Percentiles rank a stretch among this genome's conserved stretches.
phyloP scores from a whole-genome alignment of 1,140 invertebrate genomes.

The Pseudachorutes palmiensis region DNA sequence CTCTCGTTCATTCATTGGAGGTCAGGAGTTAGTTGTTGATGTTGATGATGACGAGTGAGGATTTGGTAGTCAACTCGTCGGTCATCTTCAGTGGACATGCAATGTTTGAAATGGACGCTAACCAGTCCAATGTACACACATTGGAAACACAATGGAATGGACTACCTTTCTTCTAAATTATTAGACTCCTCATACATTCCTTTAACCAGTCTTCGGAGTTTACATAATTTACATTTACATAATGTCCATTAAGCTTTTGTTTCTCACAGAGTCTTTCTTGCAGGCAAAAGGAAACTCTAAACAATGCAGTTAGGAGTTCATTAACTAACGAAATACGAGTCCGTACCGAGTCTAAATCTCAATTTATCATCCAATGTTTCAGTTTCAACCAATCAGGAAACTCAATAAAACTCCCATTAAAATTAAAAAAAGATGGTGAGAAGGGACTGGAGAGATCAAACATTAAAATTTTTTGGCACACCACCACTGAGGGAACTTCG shows the following conservation, averaged over 20 bases:
- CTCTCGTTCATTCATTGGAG: too few relatives aligned
- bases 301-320: slow-evolving; percentile 2
- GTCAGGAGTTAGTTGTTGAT: too few relatives aligned
- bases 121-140: neutral
- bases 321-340: neutral
- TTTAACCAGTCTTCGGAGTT: slow-evolving; percentile 2
- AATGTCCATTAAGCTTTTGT: slow-evolving; percentile 7
- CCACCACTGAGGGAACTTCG: too few relatives aligned
- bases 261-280: neutral
- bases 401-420: slow-evolving; percentile 8
- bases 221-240: slow-evolving; percentile 2
- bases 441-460: too few relatives aligned
- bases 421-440: too few relatives aligned
- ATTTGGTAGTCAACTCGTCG: too few relatives aligned
- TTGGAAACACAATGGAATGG: neutral
- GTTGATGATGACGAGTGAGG: too few relatives aligned
- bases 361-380: slow-evolving; percentile 7
- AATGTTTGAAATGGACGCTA: neutral
- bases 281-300: neutral
- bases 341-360: neutral
- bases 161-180: slow-evolving; percentile 6
- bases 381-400: neutral
- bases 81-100: neutral
- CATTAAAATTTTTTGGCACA: too few relatives aligned
- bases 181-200: slow-evolving; percentile 7